Percentiles rank a stretch among this genome's conserved stretches.
Conservation (phyloP, 2,797 vertebrate genomes). For the Ctenochaetus hawaiiensis region DNA sequence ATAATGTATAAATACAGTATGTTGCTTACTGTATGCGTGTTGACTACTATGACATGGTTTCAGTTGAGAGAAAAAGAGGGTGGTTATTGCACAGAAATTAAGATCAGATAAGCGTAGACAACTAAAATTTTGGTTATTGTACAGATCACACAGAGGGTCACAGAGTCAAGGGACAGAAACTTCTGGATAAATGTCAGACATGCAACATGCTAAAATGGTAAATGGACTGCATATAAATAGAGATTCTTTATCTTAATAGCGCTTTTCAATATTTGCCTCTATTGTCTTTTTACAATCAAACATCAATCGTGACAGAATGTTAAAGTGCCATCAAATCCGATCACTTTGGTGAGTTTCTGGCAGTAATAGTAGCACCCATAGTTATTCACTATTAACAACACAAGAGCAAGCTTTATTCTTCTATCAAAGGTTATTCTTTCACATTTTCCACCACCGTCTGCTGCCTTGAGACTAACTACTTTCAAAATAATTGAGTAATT, state of each 20-base stretch:
- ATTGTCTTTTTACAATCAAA: neutral
- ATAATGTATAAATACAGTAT: too few relatives aligned
- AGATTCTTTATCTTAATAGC: neutral
- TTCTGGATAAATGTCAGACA: too few relatives aligned
- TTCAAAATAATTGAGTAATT: conserved; percentile 37
- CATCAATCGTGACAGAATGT: neutral
- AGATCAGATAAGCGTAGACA: too few relatives aligned
- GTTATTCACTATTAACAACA: conserved; percentile 1
- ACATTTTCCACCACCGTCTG: neutral
- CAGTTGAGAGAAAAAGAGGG: too few relatives aligned
- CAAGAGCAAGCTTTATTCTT: neutral
- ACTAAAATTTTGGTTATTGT: too few relatives aligned
- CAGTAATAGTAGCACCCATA: neutral
- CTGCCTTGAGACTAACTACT: conserved; percentile 6
- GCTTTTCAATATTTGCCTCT: neutral
- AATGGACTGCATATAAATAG: neutral
- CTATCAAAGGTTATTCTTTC: neutral
- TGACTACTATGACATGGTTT: too few relatives aligned
- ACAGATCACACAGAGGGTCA: too few relatives aligned
- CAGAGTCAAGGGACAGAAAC: too few relatives aligned
- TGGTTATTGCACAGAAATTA: too few relatives aligned
- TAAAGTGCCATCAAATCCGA: neutral
- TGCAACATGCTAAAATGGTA: neutral
- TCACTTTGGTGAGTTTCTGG: neutral
- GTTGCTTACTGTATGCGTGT: too few relatives aligned